phyloP scores from a whole-genome alignment of 2,888 invertebrate species.

The Campaea margaritaria region DNA sequence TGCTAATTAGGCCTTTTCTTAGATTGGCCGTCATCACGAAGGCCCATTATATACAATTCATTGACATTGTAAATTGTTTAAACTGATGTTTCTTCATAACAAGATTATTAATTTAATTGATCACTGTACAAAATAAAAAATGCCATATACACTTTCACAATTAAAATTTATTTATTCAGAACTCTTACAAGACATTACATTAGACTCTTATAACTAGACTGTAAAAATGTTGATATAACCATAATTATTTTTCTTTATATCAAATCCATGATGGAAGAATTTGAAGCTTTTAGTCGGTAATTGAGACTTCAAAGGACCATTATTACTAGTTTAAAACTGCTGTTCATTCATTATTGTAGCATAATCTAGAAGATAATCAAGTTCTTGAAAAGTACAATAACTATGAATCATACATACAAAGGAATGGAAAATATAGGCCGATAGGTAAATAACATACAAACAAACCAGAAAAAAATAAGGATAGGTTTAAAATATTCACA shows the following conservation, averaged over 20 bases:
- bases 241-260: slow-evolving; percentile 48
- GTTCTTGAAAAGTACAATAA: background rate
- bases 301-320: too few species aligned
- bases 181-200: slow-evolving; percentile 72
- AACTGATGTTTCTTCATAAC: too few species aligned
- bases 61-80: too few species aligned
- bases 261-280: slow-evolving; percentile 16
- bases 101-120: too few species aligned
- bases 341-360: too few species aligned
- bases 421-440: slow-evolving; percentile 15
- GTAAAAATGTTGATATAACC: slow-evolving; percentile 54
- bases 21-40: too few species aligned
- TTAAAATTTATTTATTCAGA: slow-evolving; percentile 75
- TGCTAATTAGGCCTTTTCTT: too few species aligned
- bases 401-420: slow-evolving; percentile 15
- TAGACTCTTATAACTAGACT: slow-evolving; percentile 66
- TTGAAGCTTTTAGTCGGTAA: background rate
- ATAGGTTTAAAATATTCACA: background rate
- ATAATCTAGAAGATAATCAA: too few species aligned
- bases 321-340: too few species aligned
- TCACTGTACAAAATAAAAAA: slow-evolving; percentile 28
- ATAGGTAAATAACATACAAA: background rate
- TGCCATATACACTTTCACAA: slow-evolving; percentile 48
- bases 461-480: slow-evolving; percentile 2
- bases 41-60: too few species aligned